Conservation (phyloP, 2,113 vertebrate species). For the Triplophysa siluroides region DNA sequence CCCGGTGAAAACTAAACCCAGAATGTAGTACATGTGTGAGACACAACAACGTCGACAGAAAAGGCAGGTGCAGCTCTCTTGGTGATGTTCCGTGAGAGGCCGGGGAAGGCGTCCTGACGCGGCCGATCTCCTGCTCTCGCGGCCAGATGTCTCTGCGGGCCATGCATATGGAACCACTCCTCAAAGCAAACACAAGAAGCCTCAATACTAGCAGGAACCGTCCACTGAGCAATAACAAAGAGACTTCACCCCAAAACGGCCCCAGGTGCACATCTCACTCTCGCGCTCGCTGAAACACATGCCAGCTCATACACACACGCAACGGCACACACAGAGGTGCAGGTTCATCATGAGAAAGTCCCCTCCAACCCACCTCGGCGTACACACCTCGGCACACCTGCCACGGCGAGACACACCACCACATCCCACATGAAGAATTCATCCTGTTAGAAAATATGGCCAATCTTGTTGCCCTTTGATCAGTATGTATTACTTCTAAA, state of each 20-base stretch:
- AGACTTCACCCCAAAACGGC: constrained; percentile 70
- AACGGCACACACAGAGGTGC: constrained; percentile 41
- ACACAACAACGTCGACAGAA: constrained; percentile 29
- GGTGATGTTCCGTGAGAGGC: constrained; percentile 46
- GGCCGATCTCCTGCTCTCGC: constrained; percentile 33
- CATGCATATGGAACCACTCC: constrained; percentile 78
- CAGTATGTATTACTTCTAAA: constrained; percentile 57
- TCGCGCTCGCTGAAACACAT: constrained; percentile 46
- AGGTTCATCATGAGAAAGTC: constrained; percentile 30
- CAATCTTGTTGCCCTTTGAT: constrained; percentile 65
- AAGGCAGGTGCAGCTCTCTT: constrained; percentile 44
- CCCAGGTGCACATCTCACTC: constrained; percentile 56
- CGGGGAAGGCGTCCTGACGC: constrained; percentile 31
- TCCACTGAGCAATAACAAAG: constrained; percentile 73
- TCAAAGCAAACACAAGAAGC: constrained; percentile 74
- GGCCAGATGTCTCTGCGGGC: constrained; percentile 68
- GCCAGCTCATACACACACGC: constrained; percentile 56
- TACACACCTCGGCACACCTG: constrained; percentile 48
- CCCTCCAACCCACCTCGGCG: constrained; percentile 5
- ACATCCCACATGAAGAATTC: constrained; percentile 54
- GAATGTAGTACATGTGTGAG: constrained; percentile 10
- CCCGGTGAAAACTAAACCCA: not conserved
- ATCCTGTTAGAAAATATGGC: constrained; percentile 52
- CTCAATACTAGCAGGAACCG: constrained; percentile 68
- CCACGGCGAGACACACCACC: constrained; percentile 35